phyloP scores from a whole-genome alignment of 2,797 vertebrate genomes.

The Micrastur ruficollis region DNA sequence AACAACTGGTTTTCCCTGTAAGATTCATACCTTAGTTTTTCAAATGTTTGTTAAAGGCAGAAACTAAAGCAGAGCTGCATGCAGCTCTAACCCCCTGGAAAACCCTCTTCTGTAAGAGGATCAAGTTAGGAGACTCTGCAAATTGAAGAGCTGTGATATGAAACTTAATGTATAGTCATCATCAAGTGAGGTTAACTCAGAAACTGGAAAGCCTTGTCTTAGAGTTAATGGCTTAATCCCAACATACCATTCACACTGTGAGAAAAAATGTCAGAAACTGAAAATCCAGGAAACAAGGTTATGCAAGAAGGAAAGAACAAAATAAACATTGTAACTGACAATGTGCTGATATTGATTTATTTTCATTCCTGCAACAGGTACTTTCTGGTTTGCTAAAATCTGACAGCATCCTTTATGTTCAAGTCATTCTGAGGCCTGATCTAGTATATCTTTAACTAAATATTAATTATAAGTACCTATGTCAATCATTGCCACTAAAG shows the following conservation, averaged over 20 bases:
- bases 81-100: background rate
- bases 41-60: background rate
- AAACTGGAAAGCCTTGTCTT: constrained; percentile 9
- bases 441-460: background rate
- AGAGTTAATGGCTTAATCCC: constrained; percentile 21
- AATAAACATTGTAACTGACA: background rate
- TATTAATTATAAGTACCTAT: background rate
- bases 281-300: constrained; percentile 21
- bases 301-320: background rate
- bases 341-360: background rate
- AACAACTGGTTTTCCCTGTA: background rate
- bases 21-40: background rate
- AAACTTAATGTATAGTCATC: constrained; percentile 6
- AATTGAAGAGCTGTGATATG: background rate
- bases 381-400: background rate
- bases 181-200: background rate
- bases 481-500: background rate
- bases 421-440: background rate
- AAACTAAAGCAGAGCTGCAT: background rate
- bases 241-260: background rate
- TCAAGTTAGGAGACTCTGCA: background rate
- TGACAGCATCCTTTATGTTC: background rate
- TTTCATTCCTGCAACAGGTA: background rate
- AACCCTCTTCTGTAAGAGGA: background rate
- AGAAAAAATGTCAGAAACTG: constrained; percentile 13